A percentile compares a stretch with the other conserved stretches of the same genome.
Evolutionary conservation across 2,888 invertebrate genomes (phyloP).

Genomic region (Crioceris asparagi): DNA sequence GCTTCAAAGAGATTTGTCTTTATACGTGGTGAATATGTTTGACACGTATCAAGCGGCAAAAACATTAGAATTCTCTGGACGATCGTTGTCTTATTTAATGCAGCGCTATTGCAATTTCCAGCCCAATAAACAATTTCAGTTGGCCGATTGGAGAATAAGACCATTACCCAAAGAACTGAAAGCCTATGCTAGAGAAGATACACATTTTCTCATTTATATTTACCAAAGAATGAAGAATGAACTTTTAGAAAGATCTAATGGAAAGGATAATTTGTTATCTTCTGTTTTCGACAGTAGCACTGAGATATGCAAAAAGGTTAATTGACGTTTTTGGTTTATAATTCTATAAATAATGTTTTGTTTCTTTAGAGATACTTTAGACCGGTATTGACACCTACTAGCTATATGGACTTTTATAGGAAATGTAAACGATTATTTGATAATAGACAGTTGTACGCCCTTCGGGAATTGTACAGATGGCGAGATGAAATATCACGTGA

Average conservation of each 20-base stretch:
- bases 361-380: constrained; percentile 65
- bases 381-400: constrained; percentile 54
- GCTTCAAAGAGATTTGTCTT: constrained; percentile 89
- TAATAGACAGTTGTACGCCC: constrained; percentile 71
- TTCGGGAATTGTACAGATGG: constrained; percentile 77
- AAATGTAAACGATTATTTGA: constrained; percentile 75
- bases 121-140: constrained; percentile 82
- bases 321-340: neutral
- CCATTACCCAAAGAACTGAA: constrained; percentile 75
- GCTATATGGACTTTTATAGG: constrained; percentile 64
- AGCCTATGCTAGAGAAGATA: constrained; percentile 84
- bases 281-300: constrained; percentile 65
- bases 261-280: constrained; percentile 47
- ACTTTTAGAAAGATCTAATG: constrained; percentile 55
- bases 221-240: constrained; percentile 71
- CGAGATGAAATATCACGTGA: constrained; percentile 71
- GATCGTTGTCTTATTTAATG: constrained; percentile 71
- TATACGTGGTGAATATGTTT: constrained; percentile 95
- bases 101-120: constrained; percentile 65
- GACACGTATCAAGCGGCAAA: constrained; percentile 88
- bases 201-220: constrained; percentile 86
- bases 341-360: constrained; percentile 4
- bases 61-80: constrained; percentile 54
- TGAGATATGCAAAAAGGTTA: constrained; percentile 58
- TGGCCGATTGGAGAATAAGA: constrained; percentile 91